phyloP scores from a whole-genome alignment of 2,888 invertebrate species.

The Dromius quadrimaculatus region DNA sequence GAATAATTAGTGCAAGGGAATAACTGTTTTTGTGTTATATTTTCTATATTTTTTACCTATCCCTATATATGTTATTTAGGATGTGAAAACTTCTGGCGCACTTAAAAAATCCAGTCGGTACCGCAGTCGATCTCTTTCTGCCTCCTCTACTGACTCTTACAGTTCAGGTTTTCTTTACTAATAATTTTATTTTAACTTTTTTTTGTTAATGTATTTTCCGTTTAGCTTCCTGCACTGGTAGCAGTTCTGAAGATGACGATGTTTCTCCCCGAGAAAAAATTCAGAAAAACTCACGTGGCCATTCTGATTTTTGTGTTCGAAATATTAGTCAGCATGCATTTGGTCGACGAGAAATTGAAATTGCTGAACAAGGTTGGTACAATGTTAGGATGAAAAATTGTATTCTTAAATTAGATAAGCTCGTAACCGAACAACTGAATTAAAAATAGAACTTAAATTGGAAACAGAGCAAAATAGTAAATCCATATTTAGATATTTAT shows the following conservation, averaged over 20 bases:
- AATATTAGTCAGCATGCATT: constrained; percentile 94
- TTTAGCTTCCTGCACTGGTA: constrained; percentile 76
- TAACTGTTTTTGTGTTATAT: constrained; percentile 35
- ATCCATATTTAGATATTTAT: no score
- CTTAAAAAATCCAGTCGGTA: constrained; percentile 90
- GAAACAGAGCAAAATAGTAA: no score
- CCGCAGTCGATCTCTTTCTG: constrained; percentile 90
- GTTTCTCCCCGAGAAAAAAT: constrained; percentile 93
- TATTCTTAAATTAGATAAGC: no score
- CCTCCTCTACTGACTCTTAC: constrained; percentile 95
- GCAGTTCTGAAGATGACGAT: constrained; percentile 94
- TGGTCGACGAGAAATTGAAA: constrained; percentile 96
- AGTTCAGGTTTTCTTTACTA: constrained; percentile 79
- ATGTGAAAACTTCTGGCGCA: constrained; percentile 76
- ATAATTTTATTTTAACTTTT: constrained; percentile 12
- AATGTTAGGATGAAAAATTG: background rate
- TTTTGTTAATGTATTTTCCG: constrained; percentile 24
- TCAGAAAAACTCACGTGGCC: constrained; percentile 87
- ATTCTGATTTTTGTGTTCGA: constrained; percentile 92
- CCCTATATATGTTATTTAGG: constrained; percentile 62
- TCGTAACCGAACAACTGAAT: no score
- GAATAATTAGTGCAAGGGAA: constrained; percentile 27
- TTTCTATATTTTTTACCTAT: constrained; percentile 5
- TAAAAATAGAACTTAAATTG: no score
- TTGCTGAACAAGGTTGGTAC: constrained; percentile 87